These are phyloP conservation scores for Poecilia latipinna DNA, from an alignment of 2,113 vertebrate species.

Conservation along the genomic window DNA sequence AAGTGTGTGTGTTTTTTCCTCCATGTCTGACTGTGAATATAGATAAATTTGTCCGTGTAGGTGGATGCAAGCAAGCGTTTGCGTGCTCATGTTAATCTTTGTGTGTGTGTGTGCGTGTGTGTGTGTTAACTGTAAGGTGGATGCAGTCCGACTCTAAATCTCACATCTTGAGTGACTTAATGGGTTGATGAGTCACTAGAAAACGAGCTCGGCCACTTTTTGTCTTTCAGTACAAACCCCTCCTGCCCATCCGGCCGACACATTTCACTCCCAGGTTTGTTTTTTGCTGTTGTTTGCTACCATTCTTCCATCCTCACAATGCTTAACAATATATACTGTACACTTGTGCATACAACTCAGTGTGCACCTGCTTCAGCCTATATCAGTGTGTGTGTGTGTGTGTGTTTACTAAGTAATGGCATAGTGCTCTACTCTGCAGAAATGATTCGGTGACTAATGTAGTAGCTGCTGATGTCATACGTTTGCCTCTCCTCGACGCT, in stretches of 20 bases:
- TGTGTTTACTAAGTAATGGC: slow-evolving; percentile 35
- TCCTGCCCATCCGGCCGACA: neutral
- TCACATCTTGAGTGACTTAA: slow-evolving; percentile 63
- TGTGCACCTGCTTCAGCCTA: neutral
- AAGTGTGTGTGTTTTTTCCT: slow-evolving; percentile 6
- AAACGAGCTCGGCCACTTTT: slow-evolving; percentile 43
- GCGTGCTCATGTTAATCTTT: neutral
- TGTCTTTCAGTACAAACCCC: slow-evolving; percentile 26
- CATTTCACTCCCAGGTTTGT: slow-evolving; percentile 5
- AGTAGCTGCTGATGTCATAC: slow-evolving; percentile 67
- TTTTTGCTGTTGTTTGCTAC: slow-evolving; percentile 19
- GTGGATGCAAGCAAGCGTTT: slow-evolving; percentile 5
- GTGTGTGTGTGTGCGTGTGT: neutral
- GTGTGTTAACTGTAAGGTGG: slow-evolving; percentile 44
- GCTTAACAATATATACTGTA: neutral
- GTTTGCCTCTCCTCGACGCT: slow-evolving; percentile 44
- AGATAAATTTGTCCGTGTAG: slow-evolving; percentile 10
- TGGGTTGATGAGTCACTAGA: slow-evolving; percentile 69
- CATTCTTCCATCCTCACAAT: slow-evolving; percentile 11
- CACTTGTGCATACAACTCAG: neutral
- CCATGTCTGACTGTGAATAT: slow-evolving; percentile 26
- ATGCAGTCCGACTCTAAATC: slow-evolving; percentile 63
- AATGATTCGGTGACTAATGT: slow-evolving; percentile 62
- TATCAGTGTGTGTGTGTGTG: neutral
- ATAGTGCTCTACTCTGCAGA: slow-evolving; percentile 43